Percentiles rank a stretch among this genome's conserved stretches.
These are phyloP conservation scores for Gymnobelideus leadbeateri DNA, from an alignment of 2,113 vertebrate genomes.

Conservation along the genomic window DNA sequence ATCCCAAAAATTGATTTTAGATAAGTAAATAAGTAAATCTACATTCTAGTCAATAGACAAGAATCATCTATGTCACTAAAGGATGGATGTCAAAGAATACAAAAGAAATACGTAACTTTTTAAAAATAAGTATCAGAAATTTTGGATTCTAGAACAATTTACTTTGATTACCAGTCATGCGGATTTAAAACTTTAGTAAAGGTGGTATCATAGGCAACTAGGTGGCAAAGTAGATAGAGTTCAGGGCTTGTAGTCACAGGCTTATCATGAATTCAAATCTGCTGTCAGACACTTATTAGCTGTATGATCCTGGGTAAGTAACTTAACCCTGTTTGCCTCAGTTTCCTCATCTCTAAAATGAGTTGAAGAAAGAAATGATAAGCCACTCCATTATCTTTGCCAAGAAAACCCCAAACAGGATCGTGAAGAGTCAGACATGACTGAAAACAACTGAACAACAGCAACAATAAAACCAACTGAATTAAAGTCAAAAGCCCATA, in stretches of 20 bases:
- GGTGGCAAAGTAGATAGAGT: too few species aligned
- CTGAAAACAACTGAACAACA: not conserved
- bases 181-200: not conserved
- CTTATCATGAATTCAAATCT: too few species aligned
- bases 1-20: not conserved
- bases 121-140: not conserved
- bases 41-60: not conserved
- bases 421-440: not conserved
- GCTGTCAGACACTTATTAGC: too few species aligned
- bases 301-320: too few species aligned
- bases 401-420: not conserved
- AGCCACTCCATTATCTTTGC: not conserved
- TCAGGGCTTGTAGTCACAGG: too few species aligned
- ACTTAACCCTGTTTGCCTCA: not conserved
- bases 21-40: not conserved
- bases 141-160: not conserved
- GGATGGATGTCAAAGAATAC: not conserved
- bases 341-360: not conserved
- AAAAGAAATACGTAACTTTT: not conserved
- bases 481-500: not conserved
- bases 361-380: not conserved
- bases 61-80: not conserved
- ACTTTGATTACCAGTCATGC: not conserved
- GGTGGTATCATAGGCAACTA: not conserved
- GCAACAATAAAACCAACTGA: not conserved